These are phyloP conservation scores for Calypte anna DNA, from an alignment of 2,113 vertebrate species.

Conservation along the genomic window DNA sequence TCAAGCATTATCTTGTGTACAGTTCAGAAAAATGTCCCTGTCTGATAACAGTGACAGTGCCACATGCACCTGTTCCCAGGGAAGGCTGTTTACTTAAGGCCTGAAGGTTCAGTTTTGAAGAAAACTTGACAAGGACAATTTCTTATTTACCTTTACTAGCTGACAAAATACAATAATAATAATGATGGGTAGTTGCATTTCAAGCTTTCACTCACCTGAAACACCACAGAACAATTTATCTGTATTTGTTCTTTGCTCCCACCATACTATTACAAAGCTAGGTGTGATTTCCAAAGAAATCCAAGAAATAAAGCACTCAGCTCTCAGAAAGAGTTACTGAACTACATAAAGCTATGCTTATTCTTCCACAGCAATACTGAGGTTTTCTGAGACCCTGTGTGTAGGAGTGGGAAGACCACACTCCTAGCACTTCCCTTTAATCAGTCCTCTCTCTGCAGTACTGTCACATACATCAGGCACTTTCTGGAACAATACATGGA, in stretches of 20 bases:
- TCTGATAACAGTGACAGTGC: background rate
- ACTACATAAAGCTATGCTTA: background rate
- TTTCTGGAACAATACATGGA: background rate
- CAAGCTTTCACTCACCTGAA: conserved; percentile 8
- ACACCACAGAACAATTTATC: background rate
- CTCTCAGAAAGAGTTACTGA: background rate
- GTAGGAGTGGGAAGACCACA: background rate
- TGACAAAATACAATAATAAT: background rate
- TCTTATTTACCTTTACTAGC: background rate
- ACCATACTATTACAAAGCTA: background rate
- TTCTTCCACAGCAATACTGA: background rate
- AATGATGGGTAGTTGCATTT: background rate
- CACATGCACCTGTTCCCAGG: conserved; percentile 29
- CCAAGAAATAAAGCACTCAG: background rate
- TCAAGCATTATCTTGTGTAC: background rate
- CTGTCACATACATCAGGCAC: background rate
- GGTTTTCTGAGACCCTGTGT: background rate
- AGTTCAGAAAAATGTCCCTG: background rate
- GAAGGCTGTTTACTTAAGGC: conserved; percentile 30
- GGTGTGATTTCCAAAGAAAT: background rate
- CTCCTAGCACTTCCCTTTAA: background rate
- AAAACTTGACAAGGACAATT: conserved; percentile 20
- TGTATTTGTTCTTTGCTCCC: background rate
- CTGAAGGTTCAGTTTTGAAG: conserved; percentile 1
- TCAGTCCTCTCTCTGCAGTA: background rate